Evolutionary conservation across 2,797 vertebrate species (phyloP).

Genomic region (Mormyrops boulengeri): DNA sequence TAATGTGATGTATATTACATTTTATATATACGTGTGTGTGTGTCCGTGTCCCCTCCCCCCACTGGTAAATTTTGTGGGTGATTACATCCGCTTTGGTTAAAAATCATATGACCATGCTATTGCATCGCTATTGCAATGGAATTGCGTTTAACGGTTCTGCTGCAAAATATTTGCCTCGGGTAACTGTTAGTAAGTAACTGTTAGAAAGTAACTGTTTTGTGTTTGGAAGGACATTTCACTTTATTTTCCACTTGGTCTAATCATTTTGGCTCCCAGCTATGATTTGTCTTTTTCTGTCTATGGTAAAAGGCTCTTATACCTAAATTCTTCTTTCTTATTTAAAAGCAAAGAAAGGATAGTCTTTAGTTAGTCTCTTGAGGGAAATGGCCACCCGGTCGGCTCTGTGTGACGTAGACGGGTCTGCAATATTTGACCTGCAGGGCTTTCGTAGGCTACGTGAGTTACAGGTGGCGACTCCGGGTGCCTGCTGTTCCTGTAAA

Average conservation of each 20-base stretch:
- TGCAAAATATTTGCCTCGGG: background rate
- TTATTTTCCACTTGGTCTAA: background rate
- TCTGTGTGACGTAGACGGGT: background rate
- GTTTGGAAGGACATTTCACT: background rate
- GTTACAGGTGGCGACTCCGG: background rate
- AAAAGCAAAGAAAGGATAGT: background rate
- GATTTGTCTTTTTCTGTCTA: background rate
- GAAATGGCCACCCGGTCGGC: background rate
- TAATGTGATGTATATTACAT: background rate
- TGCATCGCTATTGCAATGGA: background rate
- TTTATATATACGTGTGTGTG: background rate
- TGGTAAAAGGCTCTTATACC: background rate
- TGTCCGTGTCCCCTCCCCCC: background rate
- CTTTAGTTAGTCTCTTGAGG: background rate
- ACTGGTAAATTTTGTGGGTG: background rate
- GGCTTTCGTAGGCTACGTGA: background rate
- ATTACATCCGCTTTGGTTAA: background rate
- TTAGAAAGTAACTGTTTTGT: no score
- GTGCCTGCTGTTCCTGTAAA: background rate
- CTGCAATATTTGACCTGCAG: background rate
- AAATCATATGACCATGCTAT: background rate
- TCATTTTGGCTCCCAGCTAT: background rate
- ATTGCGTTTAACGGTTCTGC: background rate
- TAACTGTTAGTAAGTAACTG: no score
- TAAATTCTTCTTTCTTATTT: background rate